Base-by-base conservation (phyloP, 2,797 vertebrate species). In the Remorina albescens region DNA sequence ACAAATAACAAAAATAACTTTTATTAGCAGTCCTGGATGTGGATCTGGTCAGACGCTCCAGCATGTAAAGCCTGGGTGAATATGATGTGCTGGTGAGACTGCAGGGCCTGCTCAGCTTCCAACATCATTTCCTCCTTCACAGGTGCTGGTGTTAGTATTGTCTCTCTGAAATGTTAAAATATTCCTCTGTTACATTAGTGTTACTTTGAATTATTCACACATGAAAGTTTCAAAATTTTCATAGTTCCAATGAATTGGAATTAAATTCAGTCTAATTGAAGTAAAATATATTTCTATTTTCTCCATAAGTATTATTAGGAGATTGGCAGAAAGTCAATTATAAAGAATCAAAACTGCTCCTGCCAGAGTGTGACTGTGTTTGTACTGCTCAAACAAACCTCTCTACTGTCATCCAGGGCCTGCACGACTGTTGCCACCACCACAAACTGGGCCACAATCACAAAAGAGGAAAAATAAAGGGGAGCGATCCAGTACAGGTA, bases 381-480 rank as follows among this genome's bases (percentile, higher is more conserved):
- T 65, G 51, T 9, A 21, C 21, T 5, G 11, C 1, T 19, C n/a
- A n/a, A n/a, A n/a, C 26, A 10, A 57, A 69, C 66, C 59, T 42
- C 0, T 0, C 1, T 12, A 34, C 34, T 67, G 8, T 71, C 67
- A 4, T 71, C 41, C 25, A 46, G 32, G 0, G 61, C 74, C 16
- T 66, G 61, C 47, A 49, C 60, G 12, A 71, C 44, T 0, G 41
- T 32, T 8, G 55, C 39, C 0, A 50, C 56, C 8, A 71, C 25
- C 4, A 76, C 50, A 21, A 76, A 76, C 60, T 70, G 74, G 44
- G 37, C 66, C 60, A 30, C 44, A 6, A 77, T 8, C 8, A 71
- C 74, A 7, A 77, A 77, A 25, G 4, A 34, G 55, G 0, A 6
- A 11, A 71, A 55, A n/a, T 0, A 47, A 1, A 77, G 0, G 0